These are phyloP conservation scores for Lumbricus terrestris DNA, from an alignment of 2,888 invertebrate genomes.

Conservation along the genomic window DNA sequence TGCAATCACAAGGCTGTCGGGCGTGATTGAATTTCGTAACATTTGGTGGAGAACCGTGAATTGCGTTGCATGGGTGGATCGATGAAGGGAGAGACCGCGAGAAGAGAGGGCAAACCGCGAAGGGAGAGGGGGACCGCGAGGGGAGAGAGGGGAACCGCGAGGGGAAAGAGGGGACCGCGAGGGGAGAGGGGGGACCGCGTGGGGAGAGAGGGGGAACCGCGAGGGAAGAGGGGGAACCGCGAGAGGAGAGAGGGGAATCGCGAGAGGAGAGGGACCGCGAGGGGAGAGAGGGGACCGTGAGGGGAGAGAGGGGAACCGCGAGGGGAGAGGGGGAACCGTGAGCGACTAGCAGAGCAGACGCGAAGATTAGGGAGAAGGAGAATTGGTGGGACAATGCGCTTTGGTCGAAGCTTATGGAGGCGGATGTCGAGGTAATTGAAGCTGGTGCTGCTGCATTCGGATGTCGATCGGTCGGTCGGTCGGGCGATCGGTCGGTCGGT, in stretches of 20 bases:
- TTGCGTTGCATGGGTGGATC: too few relatives aligned
- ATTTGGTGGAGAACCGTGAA: background rate
- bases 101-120: background rate
- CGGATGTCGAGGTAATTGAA: constrained; percentile 9
- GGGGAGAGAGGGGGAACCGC: too few relatives aligned
- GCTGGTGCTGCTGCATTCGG: too few relatives aligned
- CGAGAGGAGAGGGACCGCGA: background rate
- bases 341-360: background rate
- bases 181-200: too few relatives aligned
- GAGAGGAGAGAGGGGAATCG: too few relatives aligned
- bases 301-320: background rate
- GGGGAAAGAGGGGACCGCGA: background rate
- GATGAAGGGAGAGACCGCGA: too few relatives aligned
- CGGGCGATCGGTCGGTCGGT: too few relatives aligned
- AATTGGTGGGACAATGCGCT: constrained; percentile 8
- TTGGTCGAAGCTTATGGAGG: background rate
- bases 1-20: background rate
- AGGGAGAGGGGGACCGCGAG: too few relatives aligned
- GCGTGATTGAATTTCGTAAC: constrained; percentile 3
- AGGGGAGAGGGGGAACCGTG: background rate
- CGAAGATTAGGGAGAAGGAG: background rate
- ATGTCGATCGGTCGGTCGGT: background rate
- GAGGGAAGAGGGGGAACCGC: too few relatives aligned
- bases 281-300: too few relatives aligned
- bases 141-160: background rate